Conservation (phyloP, 2,113 vertebrate species). For the Alethe diademata region DNA sequence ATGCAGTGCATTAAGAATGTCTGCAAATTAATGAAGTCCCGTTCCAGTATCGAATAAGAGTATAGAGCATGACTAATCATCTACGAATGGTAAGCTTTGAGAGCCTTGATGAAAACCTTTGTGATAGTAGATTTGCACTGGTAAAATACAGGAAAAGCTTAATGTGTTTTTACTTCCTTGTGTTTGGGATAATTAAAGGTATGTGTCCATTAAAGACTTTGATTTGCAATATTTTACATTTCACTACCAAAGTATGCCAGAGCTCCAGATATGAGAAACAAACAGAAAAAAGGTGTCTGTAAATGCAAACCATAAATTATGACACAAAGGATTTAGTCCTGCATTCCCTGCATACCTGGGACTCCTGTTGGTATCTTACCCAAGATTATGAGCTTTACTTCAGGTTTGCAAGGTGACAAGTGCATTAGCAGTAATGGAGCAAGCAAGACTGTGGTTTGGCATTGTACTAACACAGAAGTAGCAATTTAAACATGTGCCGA, state of each 20-base stretch:
- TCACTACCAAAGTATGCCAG: background rate
- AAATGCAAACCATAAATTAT: background rate
- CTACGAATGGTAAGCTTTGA: background rate
- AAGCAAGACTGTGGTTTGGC: background rate
- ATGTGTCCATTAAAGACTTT: background rate
- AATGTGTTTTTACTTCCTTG: background rate
- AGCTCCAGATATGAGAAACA: background rate
- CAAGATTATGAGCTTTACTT: background rate
- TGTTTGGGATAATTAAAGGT: background rate
- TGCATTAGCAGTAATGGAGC: background rate
- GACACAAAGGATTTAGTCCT: background rate
- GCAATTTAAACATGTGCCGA: background rate
- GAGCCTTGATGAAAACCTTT: background rate
- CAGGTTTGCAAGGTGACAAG: background rate
- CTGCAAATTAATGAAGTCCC: slow-evolving; percentile 8
- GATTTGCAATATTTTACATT: background rate
- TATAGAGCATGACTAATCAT: background rate
- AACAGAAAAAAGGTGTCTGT: background rate
- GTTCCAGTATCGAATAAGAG: background rate
- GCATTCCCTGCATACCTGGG: background rate
- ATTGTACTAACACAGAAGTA: background rate
- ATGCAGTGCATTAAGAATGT: background rate
- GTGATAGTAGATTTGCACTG: background rate
- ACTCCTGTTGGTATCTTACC: background rate
- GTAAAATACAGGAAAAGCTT: background rate